Conservation (phyloP, 1,140 invertebrate genomes). For the Eciton burchellii region DNA sequence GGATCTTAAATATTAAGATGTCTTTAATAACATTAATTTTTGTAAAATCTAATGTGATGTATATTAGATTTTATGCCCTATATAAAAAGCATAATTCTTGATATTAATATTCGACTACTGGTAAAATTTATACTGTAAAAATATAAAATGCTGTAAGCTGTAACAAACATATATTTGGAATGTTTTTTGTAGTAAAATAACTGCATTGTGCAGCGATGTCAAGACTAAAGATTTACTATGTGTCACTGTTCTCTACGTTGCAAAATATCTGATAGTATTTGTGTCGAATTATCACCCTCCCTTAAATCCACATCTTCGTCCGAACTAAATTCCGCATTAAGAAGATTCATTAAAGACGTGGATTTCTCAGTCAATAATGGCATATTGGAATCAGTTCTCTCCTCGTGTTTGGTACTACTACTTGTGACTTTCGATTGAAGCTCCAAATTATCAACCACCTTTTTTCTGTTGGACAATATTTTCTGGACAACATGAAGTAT, state of each 20-base stretch:
- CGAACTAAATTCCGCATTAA: constrained; percentile 82
- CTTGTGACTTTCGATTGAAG: constrained; percentile 78
- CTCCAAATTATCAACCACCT: constrained; percentile 78
- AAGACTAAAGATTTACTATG: constrained; percentile 8
- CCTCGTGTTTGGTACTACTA: constrained; percentile 76
- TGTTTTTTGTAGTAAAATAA: constrained; percentile 1
- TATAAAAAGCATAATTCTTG: constrained; percentile 10
- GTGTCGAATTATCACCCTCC: constrained; percentile 80
- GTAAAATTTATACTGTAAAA: constrained; percentile 28
- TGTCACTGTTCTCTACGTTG: constrained; percentile 81
- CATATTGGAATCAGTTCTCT: constrained; percentile 77
- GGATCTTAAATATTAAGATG: background rate
- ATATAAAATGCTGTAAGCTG: constrained; percentile 36
- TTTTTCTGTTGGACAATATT: constrained; percentile 78
- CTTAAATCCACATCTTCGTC: constrained; percentile 81
- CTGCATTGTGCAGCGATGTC: background rate
- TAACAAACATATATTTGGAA: constrained; percentile 38
- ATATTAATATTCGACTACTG: background rate
- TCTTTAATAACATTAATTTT: background rate
- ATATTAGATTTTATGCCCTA: constrained; percentile 17
- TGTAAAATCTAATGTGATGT: background rate
- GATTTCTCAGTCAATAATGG: constrained; percentile 81
- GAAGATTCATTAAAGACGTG: constrained; percentile 82
- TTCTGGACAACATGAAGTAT: constrained; percentile 94
- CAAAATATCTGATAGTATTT: constrained; percentile 83